These are phyloP conservation scores for Sebastes ruberrimus DNA, from an alignment of 2,797 vertebrate genomes.

Conservation along the genomic window DNA sequence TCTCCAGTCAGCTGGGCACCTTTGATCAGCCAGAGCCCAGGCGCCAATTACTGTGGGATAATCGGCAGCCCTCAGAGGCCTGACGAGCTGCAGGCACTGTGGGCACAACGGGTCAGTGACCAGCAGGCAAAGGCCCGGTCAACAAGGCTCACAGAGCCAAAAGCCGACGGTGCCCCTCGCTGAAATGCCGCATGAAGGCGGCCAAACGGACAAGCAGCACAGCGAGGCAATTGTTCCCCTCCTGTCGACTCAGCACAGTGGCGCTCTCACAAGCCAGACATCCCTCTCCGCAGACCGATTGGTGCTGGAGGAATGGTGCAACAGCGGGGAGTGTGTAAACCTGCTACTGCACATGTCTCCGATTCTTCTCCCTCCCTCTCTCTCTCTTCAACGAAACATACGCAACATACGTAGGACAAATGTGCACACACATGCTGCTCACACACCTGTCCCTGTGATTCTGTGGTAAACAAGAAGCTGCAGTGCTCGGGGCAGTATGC, in stretches of 20 bases:
- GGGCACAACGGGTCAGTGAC: slow-evolving; percentile 73
- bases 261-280: slow-evolving; percentile 61
- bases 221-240: slow-evolving; percentile 73
- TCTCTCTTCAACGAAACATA: background rate
- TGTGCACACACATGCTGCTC: slow-evolving; percentile 36
- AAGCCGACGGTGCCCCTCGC: slow-evolving; percentile 62
- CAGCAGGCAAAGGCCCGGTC: slow-evolving; percentile 67
- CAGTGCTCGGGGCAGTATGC: slow-evolving; percentile 45
- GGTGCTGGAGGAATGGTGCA: slow-evolving; percentile 40
- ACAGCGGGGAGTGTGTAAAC: slow-evolving; percentile 31
- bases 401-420: slow-evolving; percentile 3
- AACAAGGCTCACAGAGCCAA: slow-evolving; percentile 63
- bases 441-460: slow-evolving; percentile 49
- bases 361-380: background rate
- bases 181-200: slow-evolving; percentile 64
- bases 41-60: slow-evolving; percentile 75
- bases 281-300: slow-evolving; percentile 46
- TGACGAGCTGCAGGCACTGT: slow-evolving; percentile 59
- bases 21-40: slow-evolving; percentile 68
- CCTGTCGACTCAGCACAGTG: slow-evolving; percentile 71
- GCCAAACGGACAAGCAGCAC: slow-evolving; percentile 65
- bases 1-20: slow-evolving; percentile 61
- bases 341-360: slow-evolving; percentile 18
- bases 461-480: slow-evolving; percentile 56
- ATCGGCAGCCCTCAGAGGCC: slow-evolving; percentile 55